Evolutionary conservation across 1,140 invertebrate species (phyloP), one percentile per base, ranked within the genome.

Genomic region (Aphelenchoides fujianensis): DNA sequence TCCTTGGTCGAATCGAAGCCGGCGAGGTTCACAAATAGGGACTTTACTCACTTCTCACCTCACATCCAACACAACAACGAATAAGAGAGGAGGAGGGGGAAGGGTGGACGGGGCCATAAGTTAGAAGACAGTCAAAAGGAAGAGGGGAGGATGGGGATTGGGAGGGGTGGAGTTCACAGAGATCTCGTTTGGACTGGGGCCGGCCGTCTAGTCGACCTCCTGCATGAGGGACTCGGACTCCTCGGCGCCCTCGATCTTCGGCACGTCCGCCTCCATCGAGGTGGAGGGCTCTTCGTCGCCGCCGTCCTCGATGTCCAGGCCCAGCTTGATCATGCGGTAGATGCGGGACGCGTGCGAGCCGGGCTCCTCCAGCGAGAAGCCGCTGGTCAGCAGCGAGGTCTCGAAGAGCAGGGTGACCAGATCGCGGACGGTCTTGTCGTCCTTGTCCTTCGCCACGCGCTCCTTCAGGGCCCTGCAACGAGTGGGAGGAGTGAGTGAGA

Each of bases 151-250:
- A n/a, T n/a, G n/a, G n/a, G n/a, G n/a, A n/a, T n/a, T n/a, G n/a
- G n/a, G n/a, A n/a, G n/a, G n/a, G n/a, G n/a, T n/a, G n/a, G n/a
- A n/a, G n/a, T n/a, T n/a, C n/a, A n/a, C n/a, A n/a, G n/a, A n/a
- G n/a, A n/a, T n/a, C n/a, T n/a, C 52, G 27, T n/a, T n/a, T n/a
- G n/a, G n/a, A n/a, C n/a, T n/a, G n/a, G n/a, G n/a, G n/a, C n/a
- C n/a, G n/a, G 57, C n/a, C 16, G 37, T 61, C 81, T 95, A 98
- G 89, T 98, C 95, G 72, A 98, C 95, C 89, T 98, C 95, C 85
- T 98, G 95, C 95, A 98, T 98, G 74, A 93, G 89, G 3, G 92
- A 94, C 31, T 92, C 92, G 87, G 97, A 94, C 86, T 96, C 94
- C 48, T 90, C 89, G 72, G 94, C 92, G 35, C 89, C 91, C 78